Conservation (phyloP, 2,797 vertebrate genomes). For the Florisuga fusca region DNA sequence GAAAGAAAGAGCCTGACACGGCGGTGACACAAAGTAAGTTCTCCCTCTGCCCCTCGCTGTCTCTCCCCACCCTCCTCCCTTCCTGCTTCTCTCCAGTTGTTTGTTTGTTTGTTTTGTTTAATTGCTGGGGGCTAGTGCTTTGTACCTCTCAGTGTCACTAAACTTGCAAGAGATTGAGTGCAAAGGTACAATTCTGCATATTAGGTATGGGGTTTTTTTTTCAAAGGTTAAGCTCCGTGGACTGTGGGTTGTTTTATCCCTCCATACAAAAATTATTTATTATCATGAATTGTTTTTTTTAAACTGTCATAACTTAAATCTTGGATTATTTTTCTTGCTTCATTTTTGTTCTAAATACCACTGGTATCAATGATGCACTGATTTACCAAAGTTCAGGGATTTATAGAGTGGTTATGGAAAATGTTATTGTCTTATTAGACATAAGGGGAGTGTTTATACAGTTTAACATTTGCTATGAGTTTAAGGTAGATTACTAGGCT, state of each 20-base stretch:
- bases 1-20: not conserved
- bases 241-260: not conserved
- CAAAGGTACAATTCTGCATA: not conserved
- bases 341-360: not conserved
- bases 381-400: conserved; percentile 10
- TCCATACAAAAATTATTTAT: accelerated
- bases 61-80: not conserved
- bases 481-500: not conserved
- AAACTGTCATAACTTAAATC: not conserved
- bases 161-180: not conserved
- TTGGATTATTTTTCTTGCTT: not conserved
- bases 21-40: conserved; percentile 54
- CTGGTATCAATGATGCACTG: not conserved
- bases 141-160: not conserved
- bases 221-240: not conserved
- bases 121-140: not conserved
- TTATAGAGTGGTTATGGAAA: not conserved
- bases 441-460: not conserved
- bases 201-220: not conserved
- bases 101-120: not conserved
- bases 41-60: not conserved
- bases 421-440: not conserved
- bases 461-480: not conserved
- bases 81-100: not conserved
- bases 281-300: not conserved